phyloP scores from a whole-genome alignment of 2,797 vertebrate species.

The Acanthopagrus latus region DNA sequence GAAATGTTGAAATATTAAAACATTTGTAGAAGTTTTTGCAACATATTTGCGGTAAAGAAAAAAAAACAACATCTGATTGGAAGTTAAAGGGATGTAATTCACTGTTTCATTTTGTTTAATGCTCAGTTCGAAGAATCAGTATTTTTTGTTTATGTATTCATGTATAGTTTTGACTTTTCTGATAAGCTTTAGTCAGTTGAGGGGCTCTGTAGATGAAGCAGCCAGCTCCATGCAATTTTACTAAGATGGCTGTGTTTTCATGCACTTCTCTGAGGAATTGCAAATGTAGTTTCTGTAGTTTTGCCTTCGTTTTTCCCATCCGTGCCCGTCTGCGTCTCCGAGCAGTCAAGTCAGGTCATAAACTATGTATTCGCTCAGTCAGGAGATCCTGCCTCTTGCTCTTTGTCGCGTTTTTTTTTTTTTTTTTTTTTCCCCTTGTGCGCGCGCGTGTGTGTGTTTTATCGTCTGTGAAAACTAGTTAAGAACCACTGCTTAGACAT shows the following conservation, averaged over 20 bases:
- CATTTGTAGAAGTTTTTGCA: not conserved
- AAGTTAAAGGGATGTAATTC: not conserved
- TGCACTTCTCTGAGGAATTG: not conserved
- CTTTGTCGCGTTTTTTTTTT: not conserved
- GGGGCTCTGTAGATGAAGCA: not conserved
- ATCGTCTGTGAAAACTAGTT: conserved; percentile 1
- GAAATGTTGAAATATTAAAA: not conserved
- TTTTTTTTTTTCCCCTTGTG: too few species aligned
- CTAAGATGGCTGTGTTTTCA: not conserved
- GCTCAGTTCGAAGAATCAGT: not conserved
- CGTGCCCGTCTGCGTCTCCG: conserved; percentile 17
- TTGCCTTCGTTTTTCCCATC: not conserved
- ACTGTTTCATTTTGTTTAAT: not conserved
- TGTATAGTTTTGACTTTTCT: not conserved
- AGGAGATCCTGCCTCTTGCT: conserved; percentile 5
- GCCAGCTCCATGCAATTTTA: too few species aligned
- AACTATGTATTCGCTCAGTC: conserved; percentile 23
- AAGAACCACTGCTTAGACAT: conserved; percentile 32
- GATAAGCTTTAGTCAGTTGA: not conserved
- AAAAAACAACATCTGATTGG: not conserved
- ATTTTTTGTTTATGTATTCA: not conserved
- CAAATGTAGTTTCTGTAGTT: not conserved
- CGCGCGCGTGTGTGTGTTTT: conserved; percentile 9
- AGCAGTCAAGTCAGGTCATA: conserved; percentile 3
- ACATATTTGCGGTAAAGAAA: not conserved